Percentiles rank a stretch among this genome's conserved stretches.
Conservation (phyloP, 1,140 invertebrate genomes). For the Drosophila triauraria region DNA sequence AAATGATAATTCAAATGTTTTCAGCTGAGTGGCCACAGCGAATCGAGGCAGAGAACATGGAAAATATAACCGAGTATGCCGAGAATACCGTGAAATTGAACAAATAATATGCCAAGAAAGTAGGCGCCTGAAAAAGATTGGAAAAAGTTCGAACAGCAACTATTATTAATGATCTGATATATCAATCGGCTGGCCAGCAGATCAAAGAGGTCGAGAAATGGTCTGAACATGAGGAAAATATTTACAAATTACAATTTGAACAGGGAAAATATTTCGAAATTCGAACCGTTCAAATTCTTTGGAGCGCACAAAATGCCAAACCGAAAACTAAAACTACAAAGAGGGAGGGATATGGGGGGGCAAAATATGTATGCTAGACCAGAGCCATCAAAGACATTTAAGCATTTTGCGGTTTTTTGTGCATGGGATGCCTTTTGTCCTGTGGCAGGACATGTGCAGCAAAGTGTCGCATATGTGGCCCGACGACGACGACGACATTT, state of each 20-base stretch:
- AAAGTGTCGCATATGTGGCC: constrained; percentile 67
- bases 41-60: constrained; percentile 58
- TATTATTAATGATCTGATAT: constrained; percentile 78
- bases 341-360: background rate
- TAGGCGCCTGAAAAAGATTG: constrained; percentile 61
- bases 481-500: constrained; percentile 28
- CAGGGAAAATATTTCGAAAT: constrained; percentile 69
- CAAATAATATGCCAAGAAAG: constrained; percentile 79
- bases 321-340: constrained; percentile 50
- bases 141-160: constrained; percentile 32
- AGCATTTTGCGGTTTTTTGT: constrained; percentile 77
- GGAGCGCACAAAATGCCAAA: constrained; percentile 64
- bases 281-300: constrained; percentile 70
- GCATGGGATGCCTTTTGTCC: constrained; percentile 52
- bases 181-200: constrained; percentile 60
- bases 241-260: constrained; percentile 53
- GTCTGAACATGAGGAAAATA: constrained; percentile 8
- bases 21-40: constrained; percentile 59
- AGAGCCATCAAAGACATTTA: constrained; percentile 79
- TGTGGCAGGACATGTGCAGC: constrained; percentile 67
- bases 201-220: constrained; percentile 38
- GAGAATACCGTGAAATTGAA: constrained; percentile 74
- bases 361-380: constrained; percentile 17
- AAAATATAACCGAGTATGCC: constrained; percentile 40
- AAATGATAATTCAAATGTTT: constrained; percentile 71